Conservation (phyloP, 2,888 invertebrate genomes). For the Catonia carolina region DNA sequence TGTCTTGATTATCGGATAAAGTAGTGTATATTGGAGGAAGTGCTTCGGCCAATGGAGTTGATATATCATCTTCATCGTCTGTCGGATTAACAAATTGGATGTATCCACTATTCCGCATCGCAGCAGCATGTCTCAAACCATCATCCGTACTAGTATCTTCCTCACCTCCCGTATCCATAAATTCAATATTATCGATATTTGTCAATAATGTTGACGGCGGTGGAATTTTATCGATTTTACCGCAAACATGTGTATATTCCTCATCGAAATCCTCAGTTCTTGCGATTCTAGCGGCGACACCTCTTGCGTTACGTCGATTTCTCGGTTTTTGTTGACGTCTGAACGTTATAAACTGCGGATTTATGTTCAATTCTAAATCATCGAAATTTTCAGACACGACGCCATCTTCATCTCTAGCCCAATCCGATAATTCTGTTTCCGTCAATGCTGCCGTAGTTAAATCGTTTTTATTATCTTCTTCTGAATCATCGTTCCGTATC, state of each 20-base stretch:
- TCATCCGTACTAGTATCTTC: conserved; percentile 55
- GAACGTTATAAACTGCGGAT: conserved; percentile 45
- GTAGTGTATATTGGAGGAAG: conserved; percentile 28
- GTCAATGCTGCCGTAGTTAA: conserved; percentile 63
- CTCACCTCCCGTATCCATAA: conserved; percentile 79
- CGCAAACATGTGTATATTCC: conserved; percentile 41
- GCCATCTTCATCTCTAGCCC: conserved; percentile 70
- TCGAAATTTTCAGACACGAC: conserved; percentile 65
- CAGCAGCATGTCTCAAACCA: conserved; percentile 48
- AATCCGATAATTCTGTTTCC: conserved; percentile 83
- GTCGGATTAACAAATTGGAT: conserved; percentile 56
- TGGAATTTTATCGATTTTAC: conserved; percentile 37
- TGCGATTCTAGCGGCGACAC: conserved; percentile 39
- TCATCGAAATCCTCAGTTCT: conserved; percentile 43
- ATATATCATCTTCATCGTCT: conserved; percentile 42
- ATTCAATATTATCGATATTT: conserved; percentile 75
- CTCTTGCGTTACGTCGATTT: conserved; percentile 38
- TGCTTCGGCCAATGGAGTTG: conserved; percentile 46
- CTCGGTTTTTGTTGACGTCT: conserved; percentile 37
- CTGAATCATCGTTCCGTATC: conserved; percentile 44
- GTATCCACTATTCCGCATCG: conserved; percentile 54
- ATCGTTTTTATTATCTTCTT: conserved; percentile 41
- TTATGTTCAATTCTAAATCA: conserved; percentile 53
- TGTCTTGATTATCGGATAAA: conserved; percentile 10
- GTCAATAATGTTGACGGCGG: conserved; percentile 33